Percentiles rank a stretch among this genome's conserved stretches.
phyloP scores from a whole-genome alignment of 2,797 vertebrate genomes.

The Alectoris magna region DNA sequence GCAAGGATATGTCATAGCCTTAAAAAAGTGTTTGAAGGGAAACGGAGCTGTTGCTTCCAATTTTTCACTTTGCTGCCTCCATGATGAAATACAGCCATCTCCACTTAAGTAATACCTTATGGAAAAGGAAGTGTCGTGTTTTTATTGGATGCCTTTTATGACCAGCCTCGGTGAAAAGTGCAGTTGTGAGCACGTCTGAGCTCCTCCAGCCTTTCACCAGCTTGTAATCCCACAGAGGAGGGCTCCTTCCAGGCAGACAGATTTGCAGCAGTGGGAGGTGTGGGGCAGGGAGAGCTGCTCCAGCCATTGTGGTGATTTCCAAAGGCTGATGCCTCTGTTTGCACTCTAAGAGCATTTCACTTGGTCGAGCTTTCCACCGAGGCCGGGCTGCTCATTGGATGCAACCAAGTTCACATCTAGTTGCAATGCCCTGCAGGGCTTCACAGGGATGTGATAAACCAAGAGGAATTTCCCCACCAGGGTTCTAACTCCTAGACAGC shows the following conservation, averaged over 20 bases:
- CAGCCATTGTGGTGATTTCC: neutral
- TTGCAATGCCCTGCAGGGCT: neutral
- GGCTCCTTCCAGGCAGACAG: neutral
- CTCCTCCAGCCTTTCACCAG: neutral
- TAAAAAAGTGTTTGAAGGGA: slow-evolving; percentile 33
- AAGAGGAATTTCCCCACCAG: neutral
- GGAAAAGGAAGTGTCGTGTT: neutral
- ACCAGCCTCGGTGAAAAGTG: neutral
- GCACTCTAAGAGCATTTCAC: neutral
- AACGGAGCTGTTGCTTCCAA: slow-evolving; percentile 46
- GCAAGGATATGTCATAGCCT: slow-evolving; percentile 64
- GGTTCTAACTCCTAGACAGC: neutral
- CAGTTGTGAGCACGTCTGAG: neutral
- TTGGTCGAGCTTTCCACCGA: neutral
- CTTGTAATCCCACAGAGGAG: neutral
- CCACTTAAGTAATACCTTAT: slow-evolving; percentile 23
- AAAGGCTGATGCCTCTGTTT: neutral
- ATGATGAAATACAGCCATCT: slow-evolving; percentile 74
- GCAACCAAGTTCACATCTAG: neutral
- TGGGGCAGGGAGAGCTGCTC: neutral
- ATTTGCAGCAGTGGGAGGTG: neutral
- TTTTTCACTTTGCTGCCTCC: slow-evolving; percentile 69
- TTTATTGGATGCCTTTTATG: slow-evolving; percentile 39
- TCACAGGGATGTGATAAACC: neutral
- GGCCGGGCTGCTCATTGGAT: neutral